A percentile compares a stretch with the other conserved stretches of the same genome.
These are phyloP conservation scores for Pristionchus arcanus DNA, from an alignment of 2,888 invertebrate genomes.

Conservation along the genomic window DNA sequence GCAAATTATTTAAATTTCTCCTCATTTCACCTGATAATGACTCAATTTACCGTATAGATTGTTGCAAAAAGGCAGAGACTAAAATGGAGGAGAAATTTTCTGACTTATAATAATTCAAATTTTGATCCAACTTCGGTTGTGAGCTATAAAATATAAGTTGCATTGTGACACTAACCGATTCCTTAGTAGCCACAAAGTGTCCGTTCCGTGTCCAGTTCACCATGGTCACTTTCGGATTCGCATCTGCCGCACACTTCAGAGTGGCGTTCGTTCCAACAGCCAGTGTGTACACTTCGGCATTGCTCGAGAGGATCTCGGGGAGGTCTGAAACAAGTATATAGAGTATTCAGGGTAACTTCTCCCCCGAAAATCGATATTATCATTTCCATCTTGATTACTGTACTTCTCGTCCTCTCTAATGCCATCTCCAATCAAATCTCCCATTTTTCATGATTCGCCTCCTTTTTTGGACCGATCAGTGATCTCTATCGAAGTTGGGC, in stretches of 20 bases:
- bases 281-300: conserved; percentile 68
- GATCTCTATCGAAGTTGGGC: not conserved
- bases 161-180: conserved; percentile 40
- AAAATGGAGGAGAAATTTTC: too few relatives aligned
- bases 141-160: not conserved
- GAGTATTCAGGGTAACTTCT: not conserved
- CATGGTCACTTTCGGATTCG: conserved; percentile 73
- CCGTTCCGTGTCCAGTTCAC: conserved; percentile 77
- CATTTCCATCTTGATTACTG: not conserved
- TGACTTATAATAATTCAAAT: too few relatives aligned
- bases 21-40: too few relatives aligned
- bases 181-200: conserved; percentile 62
- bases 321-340: conserved; percentile 60
- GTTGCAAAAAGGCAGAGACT: too few relatives aligned
- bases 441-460: not conserved
- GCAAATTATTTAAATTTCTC: not conserved
- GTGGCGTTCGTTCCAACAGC: conserved; percentile 64
- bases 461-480: not conserved
- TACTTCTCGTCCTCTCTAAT: not conserved
- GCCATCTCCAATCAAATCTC: not conserved
- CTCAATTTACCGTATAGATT: too few relatives aligned
- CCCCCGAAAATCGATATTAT: not conserved
- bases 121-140: too few relatives aligned
- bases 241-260: conserved; percentile 71
- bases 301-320: conserved; percentile 64